These are phyloP conservation scores for Drosophila suboccidentalis DNA, from an alignment of 2,888 invertebrate species.

Conservation along the genomic window DNA sequence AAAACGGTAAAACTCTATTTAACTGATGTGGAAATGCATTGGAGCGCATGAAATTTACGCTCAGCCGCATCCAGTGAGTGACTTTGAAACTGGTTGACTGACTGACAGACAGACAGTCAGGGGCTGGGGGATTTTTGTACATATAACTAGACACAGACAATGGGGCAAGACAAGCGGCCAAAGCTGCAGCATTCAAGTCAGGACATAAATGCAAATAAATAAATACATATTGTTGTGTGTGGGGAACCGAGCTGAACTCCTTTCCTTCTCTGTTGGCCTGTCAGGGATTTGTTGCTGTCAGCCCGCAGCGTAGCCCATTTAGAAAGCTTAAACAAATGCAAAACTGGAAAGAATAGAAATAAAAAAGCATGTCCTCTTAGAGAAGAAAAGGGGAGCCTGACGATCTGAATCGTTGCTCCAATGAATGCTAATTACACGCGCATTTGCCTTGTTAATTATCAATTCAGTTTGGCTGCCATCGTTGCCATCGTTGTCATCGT, in stretches of 20 bases:
- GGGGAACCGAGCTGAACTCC: conserved; percentile 10
- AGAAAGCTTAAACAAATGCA: conserved; percentile 11
- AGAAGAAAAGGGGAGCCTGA: conserved; percentile 1
- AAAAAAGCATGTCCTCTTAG: conserved; percentile 13
- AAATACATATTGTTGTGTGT: conserved; percentile 45
- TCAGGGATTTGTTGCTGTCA: conserved; percentile 49
- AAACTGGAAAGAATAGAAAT: conserved; percentile 14
- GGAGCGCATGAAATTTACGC: conserved; percentile 72
- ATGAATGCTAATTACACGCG: conserved; percentile 81
- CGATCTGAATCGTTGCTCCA: conserved; percentile 49
- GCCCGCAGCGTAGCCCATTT: conserved; percentile 8
- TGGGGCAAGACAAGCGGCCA: conserved; percentile 47
- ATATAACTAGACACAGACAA: conserved; percentile 56
- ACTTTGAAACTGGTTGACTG: conserved; percentile 60
- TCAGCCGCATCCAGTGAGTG: conserved; percentile 69
- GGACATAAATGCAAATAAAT: conserved; percentile 73
- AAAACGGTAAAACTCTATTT: conserved; percentile 61
- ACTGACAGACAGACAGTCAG: conserved; percentile 28
- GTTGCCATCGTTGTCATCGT: conserved; percentile 61
- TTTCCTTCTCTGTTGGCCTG: conserved; percentile 1
- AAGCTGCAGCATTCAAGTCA: conserved; percentile 43
- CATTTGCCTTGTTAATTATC: conserved; percentile 83
- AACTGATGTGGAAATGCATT: conserved; percentile 62
- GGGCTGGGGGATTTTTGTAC: conserved; percentile 27
- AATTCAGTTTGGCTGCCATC: conserved; percentile 73